Evolutionary conservation across 2,888 invertebrate species (phyloP).

Genomic region (Nemoura dubitans): DNA sequence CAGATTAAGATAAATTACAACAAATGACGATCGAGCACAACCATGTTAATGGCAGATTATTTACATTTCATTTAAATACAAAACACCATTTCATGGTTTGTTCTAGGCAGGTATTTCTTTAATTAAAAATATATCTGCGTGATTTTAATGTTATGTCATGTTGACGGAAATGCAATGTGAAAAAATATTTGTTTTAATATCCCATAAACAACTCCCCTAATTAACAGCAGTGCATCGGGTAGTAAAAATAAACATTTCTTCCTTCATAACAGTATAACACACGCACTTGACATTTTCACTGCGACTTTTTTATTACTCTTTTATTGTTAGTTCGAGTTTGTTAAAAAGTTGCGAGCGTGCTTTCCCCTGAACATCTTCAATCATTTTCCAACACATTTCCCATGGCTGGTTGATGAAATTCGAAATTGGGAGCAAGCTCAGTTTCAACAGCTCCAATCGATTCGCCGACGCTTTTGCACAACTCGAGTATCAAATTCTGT

Average conservation of each 20-base stretch:
- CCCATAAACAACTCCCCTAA: background rate
- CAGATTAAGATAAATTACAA: too few relatives aligned
- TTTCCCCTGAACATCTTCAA: constrained; percentile 1
- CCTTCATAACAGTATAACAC: background rate
- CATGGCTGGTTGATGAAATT: constrained; percentile 1
- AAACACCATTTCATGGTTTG: too few relatives aligned
- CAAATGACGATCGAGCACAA: too few relatives aligned
- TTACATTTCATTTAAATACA: too few relatives aligned
- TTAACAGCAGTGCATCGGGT: background rate
- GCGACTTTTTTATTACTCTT: background rate
- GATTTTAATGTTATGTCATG: background rate
- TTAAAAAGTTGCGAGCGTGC: background rate
- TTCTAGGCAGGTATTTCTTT: too few relatives aligned
- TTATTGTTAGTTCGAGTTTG: background rate
- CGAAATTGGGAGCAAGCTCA: background rate
- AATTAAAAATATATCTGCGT: too few relatives aligned
- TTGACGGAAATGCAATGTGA: background rate
- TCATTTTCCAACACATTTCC: constrained; percentile 16
- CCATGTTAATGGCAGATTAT: too few relatives aligned
- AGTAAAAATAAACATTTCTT: background rate
- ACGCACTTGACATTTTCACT: background rate
- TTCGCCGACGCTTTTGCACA: background rate
- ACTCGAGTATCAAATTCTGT: background rate
- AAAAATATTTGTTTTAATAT: background rate
- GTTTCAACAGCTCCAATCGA: background rate